phyloP scores from a whole-genome alignment of 2,888 invertebrate species.

The Pheosia gnoma region DNA sequence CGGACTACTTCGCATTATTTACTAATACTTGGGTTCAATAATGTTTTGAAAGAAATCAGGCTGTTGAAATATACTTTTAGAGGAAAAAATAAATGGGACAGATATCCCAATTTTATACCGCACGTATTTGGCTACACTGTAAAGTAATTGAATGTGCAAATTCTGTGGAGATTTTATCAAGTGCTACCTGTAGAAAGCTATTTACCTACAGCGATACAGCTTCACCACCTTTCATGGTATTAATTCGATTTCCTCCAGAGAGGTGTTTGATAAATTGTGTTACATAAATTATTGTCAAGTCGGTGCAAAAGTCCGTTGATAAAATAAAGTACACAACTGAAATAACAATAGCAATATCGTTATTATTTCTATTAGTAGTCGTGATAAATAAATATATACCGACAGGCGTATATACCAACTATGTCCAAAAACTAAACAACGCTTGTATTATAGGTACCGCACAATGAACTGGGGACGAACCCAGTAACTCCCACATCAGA shows the following conservation, averaged over 20 bases:
- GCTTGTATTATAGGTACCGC: no score
- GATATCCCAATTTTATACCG: neutral
- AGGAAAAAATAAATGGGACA: neutral
- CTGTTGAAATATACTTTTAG: no score
- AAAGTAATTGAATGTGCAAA: conserved; percentile 41
- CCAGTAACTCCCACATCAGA: no score
- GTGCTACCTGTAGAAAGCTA: conserved; percentile 2
- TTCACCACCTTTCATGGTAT: neutral
- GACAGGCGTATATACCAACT: no score
- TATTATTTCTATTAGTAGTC: no score
- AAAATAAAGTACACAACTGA: neutral
- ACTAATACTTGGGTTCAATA: no score
- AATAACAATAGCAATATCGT: neutral
- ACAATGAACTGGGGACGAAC: no score
- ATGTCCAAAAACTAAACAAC: no score
- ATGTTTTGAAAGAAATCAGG: no score
- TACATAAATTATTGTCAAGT: neutral
- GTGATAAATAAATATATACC: no score
- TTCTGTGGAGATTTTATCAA: conserved; percentile 23
- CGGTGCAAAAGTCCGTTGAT: neutral
- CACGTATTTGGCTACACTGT: neutral
- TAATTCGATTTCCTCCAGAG: neutral
- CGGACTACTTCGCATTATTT: no score
- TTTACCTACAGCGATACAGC: conserved; percentile 11
- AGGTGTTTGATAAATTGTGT: neutral